Evolutionary conservation across 2,888 invertebrate species (phyloP).

Genomic region (Athalia cordata): DNA sequence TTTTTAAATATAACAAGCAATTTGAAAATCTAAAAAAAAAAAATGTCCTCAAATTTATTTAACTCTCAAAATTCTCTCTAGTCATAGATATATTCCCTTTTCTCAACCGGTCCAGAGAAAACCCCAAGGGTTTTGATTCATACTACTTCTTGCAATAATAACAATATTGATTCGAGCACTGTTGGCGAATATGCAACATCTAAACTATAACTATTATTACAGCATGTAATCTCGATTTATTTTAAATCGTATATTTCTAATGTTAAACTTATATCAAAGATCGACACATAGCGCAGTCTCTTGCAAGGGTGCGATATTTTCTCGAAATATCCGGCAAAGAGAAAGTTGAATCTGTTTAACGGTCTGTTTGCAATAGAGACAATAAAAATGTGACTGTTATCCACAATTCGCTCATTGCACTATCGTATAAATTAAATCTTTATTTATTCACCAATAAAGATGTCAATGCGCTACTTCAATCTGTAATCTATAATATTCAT

Average conservation of each 20-base stretch:
- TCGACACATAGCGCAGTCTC: neutral
- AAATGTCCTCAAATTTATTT: conserved; percentile 13
- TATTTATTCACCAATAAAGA: neutral
- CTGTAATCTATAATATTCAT: neutral
- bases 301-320: conserved; percentile 39
- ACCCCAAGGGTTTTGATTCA: neutral
- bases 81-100: neutral
- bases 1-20: conserved; percentile 19
- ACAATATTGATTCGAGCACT: neutral
- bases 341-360: conserved; percentile 37
- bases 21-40: neutral
- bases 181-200: conserved; percentile 4
- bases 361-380: neutral
- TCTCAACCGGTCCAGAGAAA: neutral
- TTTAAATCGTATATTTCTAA: conserved; percentile 1
- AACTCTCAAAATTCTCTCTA: neutral
- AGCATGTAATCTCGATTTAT: neutral
- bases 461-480: conserved; percentile 11
- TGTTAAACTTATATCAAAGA: conserved; percentile 16
- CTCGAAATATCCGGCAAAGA: conserved; percentile 42
- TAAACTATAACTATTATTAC: neutral
- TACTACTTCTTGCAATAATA: neutral
- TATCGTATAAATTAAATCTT: conserved; percentile 4
- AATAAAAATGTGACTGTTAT: conserved; percentile 10
- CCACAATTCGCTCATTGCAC: conserved; percentile 20